Base-by-base conservation (phyloP, 2,113 vertebrate species). In the Cisticola juncidis region DNA sequence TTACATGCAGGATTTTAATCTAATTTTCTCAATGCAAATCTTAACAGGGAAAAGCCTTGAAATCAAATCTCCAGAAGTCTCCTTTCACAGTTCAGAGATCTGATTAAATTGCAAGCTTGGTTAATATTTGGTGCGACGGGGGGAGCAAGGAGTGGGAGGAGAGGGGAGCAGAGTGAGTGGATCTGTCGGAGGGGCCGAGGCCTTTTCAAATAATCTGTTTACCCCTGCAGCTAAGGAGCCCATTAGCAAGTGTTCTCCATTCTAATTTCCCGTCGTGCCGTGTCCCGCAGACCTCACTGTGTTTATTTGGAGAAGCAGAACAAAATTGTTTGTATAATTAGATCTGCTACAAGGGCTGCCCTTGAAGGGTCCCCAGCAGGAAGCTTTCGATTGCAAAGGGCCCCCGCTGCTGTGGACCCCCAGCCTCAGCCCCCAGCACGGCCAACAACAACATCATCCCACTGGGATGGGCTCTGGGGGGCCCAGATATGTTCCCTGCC, bases 291-390 rank as follows among this genome's bases (percentile, higher is more conserved):
- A 97, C 96, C 90, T 81, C 24, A 19, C 97, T 90, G 94, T 97
- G 97, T 98, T 98, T 98, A 98, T 98, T 98, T 98, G 98, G 95
- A 98, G 97, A 98, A 97, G 97, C 94, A 22, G 77, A 97, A 96
- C 96, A 97, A 97, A 97, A 96, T 97, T 96, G 96, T 97, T 98
- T 97, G 96, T 97, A 95, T 97, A 98, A 98, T 98, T 97, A 97
- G 94, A 98, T 90, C 70, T 53, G 90, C 95, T 95, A 94, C 92
- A 92, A 97, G 96, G 97, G 96, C 95, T 97, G 96, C 97, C 94
- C 97, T 97, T 94, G 93, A 96, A 97, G 86, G 95, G 86, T 91
- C 95, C 95, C 97, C 97, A 40, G 53, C 94, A 97, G 97, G 97
- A 97, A 95, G 94, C 93, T 74, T 92, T 82, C 70, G 83, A 81